Percentiles rank a stretch among this genome's conserved stretches.
phyloP scores from a whole-genome alignment of 2,888 invertebrate genomes.

The Agrypnus murinus region DNA sequence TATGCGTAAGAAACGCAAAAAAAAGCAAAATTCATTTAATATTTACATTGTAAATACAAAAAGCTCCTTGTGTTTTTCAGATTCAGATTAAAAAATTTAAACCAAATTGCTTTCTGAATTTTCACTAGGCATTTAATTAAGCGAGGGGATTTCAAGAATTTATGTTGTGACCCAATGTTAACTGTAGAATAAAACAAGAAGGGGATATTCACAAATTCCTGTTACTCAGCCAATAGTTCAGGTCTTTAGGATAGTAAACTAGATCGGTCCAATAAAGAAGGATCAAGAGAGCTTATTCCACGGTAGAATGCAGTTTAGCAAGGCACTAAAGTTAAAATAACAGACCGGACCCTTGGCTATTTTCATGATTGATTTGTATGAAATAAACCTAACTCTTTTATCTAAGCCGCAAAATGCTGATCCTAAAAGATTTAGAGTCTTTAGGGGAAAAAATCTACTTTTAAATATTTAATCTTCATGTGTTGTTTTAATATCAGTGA shows the following conservation, averaged over 20 bases:
- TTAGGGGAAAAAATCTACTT: no score
- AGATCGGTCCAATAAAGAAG: conserved; percentile 30
- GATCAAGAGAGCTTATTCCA: conserved; percentile 21
- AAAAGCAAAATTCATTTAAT: no score
- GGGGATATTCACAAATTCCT: conserved; percentile 29
- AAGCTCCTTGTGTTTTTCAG: conserved; percentile 3
- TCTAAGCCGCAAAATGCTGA: not conserved
- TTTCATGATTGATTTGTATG: conserved; percentile 27
- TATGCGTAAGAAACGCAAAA: no score
- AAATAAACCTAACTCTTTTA: conserved; percentile 22
- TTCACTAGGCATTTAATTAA: conserved; percentile 17
- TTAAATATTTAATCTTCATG: no score
- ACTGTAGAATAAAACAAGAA: conserved; percentile 26
- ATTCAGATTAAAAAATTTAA: not conserved
- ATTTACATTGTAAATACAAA: not conserved
- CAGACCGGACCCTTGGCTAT: conserved; percentile 18
- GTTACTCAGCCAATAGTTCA: conserved; percentile 30
- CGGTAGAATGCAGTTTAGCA: conserved; percentile 25
- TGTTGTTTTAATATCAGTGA: no score
- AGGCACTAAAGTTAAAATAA: conserved; percentile 34
- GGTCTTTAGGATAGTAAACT: conserved; percentile 32
- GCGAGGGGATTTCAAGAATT: conserved; percentile 24
- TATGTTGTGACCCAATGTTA: conserved; percentile 24
- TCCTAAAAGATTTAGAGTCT: no score
- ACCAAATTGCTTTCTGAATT: conserved; percentile 6